Conservation (phyloP, 2,113 vertebrate species). For the Paramormyrops kingsleyae region DNA sequence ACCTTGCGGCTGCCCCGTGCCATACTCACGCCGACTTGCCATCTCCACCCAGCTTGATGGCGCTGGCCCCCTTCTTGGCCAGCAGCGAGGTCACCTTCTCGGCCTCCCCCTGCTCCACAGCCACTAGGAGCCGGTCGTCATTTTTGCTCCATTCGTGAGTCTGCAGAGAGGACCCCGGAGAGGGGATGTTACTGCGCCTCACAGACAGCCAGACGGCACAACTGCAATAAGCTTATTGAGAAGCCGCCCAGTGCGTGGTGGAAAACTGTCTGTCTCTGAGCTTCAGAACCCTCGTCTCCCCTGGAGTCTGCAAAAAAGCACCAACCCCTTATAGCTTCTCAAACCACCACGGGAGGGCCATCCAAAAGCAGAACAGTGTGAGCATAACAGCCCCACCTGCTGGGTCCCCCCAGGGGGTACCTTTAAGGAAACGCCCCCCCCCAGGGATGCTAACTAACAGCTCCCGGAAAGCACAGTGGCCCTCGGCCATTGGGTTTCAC, state of each 20-base stretch:
- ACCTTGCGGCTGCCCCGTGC: background rate
- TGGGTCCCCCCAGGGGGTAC: background rate
- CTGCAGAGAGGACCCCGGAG: slow-evolving; percentile 45
- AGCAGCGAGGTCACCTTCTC: slow-evolving; percentile 87
- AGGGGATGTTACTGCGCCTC: background rate
- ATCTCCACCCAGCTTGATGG: slow-evolving; percentile 84
- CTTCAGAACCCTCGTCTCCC: background rate
- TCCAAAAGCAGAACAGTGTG: background rate
- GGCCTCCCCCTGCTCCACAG: slow-evolving; percentile 85
- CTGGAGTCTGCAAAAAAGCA: background rate
- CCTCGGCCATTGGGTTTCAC: background rate
- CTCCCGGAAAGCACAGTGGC: background rate
- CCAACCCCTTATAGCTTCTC: background rate
- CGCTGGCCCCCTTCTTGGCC: slow-evolving; percentile 86
- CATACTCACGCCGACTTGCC: slow-evolving; percentile 92
- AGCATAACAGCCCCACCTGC: background rate
- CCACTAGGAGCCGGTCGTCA: slow-evolving; percentile 87
- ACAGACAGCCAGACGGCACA: background rate
- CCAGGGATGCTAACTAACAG: background rate
- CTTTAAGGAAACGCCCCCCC: background rate
- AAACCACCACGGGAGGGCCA: background rate
- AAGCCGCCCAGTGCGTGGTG: background rate
- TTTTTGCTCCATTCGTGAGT: slow-evolving; percentile 95
- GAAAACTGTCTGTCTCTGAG: background rate
- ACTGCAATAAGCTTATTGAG: background rate